phyloP scores from a whole-genome alignment of 2,113 vertebrate genomes.

The Monarcha castaneiventris region DNA sequence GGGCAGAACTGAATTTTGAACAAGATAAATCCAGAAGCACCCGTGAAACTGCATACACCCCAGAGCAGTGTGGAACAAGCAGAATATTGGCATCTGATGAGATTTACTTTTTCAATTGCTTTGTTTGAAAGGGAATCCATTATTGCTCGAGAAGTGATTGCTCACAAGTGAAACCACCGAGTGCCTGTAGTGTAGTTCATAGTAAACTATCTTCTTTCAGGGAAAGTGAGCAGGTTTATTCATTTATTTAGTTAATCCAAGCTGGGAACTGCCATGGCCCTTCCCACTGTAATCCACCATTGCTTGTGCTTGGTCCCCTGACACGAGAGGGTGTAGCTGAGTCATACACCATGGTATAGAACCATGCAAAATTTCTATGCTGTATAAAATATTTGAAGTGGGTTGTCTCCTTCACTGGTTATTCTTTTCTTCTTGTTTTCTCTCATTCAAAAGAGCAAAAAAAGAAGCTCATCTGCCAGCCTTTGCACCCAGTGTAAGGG shows the following conservation, averaged over 20 bases:
- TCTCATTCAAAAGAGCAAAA: not conserved
- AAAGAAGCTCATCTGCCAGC: not conserved
- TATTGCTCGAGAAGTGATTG: not conserved
- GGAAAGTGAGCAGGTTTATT: not conserved
- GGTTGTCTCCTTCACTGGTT: not conserved
- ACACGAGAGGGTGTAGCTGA: not conserved
- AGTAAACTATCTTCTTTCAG: not conserved
- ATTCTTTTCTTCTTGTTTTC: not conserved
- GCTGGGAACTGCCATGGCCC: not conserved
- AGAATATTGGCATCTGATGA: not conserved
- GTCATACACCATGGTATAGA: not conserved
- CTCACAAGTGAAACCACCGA: not conserved
- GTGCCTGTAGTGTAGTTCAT: not conserved
- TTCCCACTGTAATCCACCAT: not conserved
- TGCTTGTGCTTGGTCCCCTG: not conserved
- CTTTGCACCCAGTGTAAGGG: not conserved
- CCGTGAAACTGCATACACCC: not conserved
- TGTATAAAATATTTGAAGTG: not conserved
- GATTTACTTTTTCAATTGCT: not conserved
- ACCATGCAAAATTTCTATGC: not conserved
- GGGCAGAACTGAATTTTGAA: slow-evolving; percentile 19
- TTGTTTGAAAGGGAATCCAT: not conserved
- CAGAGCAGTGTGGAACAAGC: not conserved
- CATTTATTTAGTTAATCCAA: not conserved
- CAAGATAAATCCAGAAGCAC: slow-evolving; percentile 12